Evolutionary conservation across 53 echinoderm and acorn worm genomes (phyloP), one percentile per base, ranked within the genome.

Genomic region (Zoroaster sp.): DNA sequence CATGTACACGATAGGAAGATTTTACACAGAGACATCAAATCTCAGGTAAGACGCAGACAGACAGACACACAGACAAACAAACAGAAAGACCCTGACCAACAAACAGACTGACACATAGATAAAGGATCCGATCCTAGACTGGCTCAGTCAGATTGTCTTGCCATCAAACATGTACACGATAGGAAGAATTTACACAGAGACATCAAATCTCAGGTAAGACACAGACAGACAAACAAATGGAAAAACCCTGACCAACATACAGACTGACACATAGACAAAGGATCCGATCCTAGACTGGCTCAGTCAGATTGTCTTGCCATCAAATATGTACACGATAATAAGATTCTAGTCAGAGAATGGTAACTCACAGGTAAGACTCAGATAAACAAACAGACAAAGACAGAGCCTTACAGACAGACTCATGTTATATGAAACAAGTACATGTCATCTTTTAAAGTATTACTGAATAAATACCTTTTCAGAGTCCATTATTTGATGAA

Each of bases 1-100:
- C 95, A 97, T 72, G 93, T 97, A 5, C 95, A 97, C 40, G 94
- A 97, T 72, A 88, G 97, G 69, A 95, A 97, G 93, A 97, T 97
- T 31, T 88, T 95, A 13, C 97, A 96, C 80, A 87, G 97, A 39
- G 97, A 97, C 63, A 93, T 97, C 90, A 97, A 97, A 66, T 97
- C 97, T 83, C 93, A 93, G 97, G 97, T 95, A 87, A 68, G 75
- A 35, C 13, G 8, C 6, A 41, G 46, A 15, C 7, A 14, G 7
- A 17, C 28, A 65, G 23, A 31, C 31, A 45, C 15, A 34, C 5
- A 65, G 1, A 63, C 3, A 12, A 37, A 35, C 8, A 0, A 36
- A 46, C 30, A 40, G n/a, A 9, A 0, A 15, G 49, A 0, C 14
- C 15, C 7, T 2, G 18, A 9, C 1, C 14, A 17, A 51, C 17